A percentile compares a stretch with the other conserved stretches of the same genome.
Evolutionary conservation across 2,797 vertebrate species (phyloP).

Genomic region (Aotus griseimembra): DNA sequence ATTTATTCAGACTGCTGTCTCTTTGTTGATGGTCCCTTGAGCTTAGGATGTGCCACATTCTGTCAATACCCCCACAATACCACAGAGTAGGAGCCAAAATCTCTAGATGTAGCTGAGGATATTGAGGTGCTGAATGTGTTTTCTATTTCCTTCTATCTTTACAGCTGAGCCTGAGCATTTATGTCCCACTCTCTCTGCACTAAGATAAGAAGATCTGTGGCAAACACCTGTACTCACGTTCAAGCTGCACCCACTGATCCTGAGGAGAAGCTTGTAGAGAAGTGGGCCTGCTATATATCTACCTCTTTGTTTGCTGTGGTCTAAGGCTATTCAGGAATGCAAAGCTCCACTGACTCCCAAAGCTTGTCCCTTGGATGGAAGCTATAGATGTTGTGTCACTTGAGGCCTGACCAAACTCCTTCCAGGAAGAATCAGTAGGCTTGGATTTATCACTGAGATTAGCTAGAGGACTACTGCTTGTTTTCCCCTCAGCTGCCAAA

Average conservation of each 20-base stretch:
- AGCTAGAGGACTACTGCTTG: background rate
- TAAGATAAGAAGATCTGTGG: too few species aligned
- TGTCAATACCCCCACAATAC: background rate
- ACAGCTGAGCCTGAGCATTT: background rate
- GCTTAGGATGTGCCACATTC: background rate
- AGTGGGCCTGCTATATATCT: too few species aligned
- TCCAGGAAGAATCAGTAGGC: background rate
- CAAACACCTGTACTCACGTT: too few species aligned
- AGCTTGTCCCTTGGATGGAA: too few species aligned
- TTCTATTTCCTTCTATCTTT: background rate
- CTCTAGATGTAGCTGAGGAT: background rate
- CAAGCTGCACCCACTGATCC: too few species aligned
- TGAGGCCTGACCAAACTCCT: background rate
- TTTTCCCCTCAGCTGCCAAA: too few species aligned
- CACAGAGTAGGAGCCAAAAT: background rate
- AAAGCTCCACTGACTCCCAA: background rate
- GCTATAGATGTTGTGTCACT: too few species aligned
- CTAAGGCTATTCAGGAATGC: background rate
- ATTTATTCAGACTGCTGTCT: background rate
- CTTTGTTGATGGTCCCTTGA: background rate
- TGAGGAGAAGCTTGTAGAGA: too few species aligned
- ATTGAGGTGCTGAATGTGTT: background rate
- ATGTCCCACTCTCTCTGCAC: background rate
- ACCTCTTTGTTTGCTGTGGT: background rate
- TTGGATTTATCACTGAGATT: background rate